Evolutionary conservation across 2,113 vertebrate genomes (phyloP), one percentile per base, ranked within the genome.

Genomic region (Ameiurus melas): DNA sequence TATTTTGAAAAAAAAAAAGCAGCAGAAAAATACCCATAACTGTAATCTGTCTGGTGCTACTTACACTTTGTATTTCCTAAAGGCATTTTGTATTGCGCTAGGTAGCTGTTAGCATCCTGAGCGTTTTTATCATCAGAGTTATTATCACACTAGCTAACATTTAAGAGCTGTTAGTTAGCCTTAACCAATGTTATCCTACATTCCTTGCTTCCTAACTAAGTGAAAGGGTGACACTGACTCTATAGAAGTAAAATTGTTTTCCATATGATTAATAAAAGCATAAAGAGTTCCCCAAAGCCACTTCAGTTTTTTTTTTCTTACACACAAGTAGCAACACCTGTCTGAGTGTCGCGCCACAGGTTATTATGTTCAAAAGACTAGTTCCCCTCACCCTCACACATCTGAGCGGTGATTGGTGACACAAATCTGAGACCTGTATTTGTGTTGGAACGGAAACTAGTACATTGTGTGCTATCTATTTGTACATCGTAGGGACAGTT

Each of bases 321-420:
- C 55, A 90, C 43, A 78, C 43, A 80, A 27, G 19, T 14, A 27
- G 53, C 73, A 60, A 39, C 33, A 71, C 62, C 85, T 39, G 77
- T 83, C 60, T 83, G 58, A 85, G 68, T 51, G 70, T 77, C 36
- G 86, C 25, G 53, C 58, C 71, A 43, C 68, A 83, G 19, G 5
- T 57, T 80, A 73, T 82, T 75, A 88, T 77, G 57, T 84, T 88
- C 68, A 86, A 83, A 83, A 84, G 64, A 60, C 51, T 75, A 53
- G 58, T 77, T 78, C 47, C 25, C 5, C 20, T 73, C 33, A 19
- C 10, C 53, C 80, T 47, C 85, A 25, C 1, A 43, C 57, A 62
- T 62, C 64, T 62, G 62, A 20, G 5, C 53, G 1, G 7, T 55
- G 16, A 71, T 53, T 71, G 53, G 53, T 68, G 47, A 53, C 70